A percentile compares a stretch with the other conserved stretches of the same genome.
Evolutionary conservation across 1,140 invertebrate species (phyloP).

Genomic region (Hyposmocoma kahamanoa): DNA sequence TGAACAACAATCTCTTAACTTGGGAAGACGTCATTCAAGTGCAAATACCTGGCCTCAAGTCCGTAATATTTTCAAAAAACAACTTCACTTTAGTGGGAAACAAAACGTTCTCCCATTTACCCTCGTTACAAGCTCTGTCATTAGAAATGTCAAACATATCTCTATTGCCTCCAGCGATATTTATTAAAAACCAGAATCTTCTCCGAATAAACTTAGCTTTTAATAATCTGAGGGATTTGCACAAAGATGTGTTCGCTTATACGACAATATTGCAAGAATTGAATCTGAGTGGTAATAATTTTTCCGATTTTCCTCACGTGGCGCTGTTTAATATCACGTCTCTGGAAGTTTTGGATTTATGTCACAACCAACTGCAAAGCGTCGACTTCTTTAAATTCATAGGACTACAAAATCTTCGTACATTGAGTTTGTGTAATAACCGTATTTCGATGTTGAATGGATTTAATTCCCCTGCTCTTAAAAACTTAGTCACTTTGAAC

Average conservation of each 20-base stretch:
- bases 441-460: constrained; percentile 83
- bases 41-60: constrained; percentile 67
- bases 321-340: constrained; percentile 83
- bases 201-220: constrained; percentile 80
- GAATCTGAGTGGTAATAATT: constrained; percentile 81
- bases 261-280: constrained; percentile 84
- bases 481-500: constrained; percentile 81
- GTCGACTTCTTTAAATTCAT: constrained; percentile 86
- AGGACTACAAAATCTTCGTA: constrained; percentile 81
- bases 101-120: constrained; percentile 81
- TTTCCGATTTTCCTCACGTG: constrained; percentile 84
- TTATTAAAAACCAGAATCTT: constrained; percentile 84
- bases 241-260: constrained; percentile 79
- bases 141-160: constrained; percentile 81
- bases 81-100: constrained; percentile 83
- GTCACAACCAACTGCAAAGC: constrained; percentile 80
- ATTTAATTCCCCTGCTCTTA: constrained; percentile 84
- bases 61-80: constrained; percentile 83
- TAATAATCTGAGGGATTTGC: constrained; percentile 79
- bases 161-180: constrained; percentile 79
- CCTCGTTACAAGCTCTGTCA: constrained; percentile 81
- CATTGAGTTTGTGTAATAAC: constrained; percentile 85
- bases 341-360: constrained; percentile 82
- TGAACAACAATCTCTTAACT: constrained; percentile 75
- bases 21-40: constrained; percentile 61